Percentiles rank a stretch among this genome's conserved stretches.
These are phyloP conservation scores for Sinosuthora webbiana DNA, from an alignment of 2,113 vertebrate genomes.

Conservation along the genomic window DNA sequence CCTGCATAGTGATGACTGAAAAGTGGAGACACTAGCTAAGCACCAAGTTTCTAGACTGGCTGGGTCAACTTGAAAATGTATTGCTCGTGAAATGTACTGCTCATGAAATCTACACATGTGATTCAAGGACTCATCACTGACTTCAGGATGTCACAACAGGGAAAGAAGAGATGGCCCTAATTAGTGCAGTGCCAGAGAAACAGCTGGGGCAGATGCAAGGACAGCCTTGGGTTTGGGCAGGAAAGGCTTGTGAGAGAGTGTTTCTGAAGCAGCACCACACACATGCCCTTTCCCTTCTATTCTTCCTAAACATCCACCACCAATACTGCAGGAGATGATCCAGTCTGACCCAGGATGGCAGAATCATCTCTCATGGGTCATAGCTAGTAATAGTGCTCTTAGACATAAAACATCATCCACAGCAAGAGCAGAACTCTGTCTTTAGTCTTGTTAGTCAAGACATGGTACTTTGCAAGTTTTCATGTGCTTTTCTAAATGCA, in stretches of 20 bases:
- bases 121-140: background rate
- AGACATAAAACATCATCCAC: background rate
- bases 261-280: background rate
- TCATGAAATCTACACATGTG: rapidly evolving
- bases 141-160: background rate
- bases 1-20: rapidly evolving
- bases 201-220: background rate
- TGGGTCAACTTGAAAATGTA: background rate
- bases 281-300: background rate
- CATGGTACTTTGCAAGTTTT: background rate
- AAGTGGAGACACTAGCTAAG: background rate
- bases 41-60: background rate
- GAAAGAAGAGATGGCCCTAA: background rate
- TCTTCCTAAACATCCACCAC: background rate
- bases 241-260: background rate
- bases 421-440: background rate
- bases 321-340: background rate
- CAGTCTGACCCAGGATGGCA: background rate
- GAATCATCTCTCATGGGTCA: background rate
- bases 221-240: background rate
- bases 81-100: background rate
- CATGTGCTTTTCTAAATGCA: background rate
- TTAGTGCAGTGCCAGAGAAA: background rate
- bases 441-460: background rate
- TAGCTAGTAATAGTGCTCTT: background rate